A percentile compares a stretch with the other conserved stretches of the same genome.
Evolutionary conservation across 2,888 invertebrate species (phyloP).

Genomic region (Pilophorus perplexus): DNA sequence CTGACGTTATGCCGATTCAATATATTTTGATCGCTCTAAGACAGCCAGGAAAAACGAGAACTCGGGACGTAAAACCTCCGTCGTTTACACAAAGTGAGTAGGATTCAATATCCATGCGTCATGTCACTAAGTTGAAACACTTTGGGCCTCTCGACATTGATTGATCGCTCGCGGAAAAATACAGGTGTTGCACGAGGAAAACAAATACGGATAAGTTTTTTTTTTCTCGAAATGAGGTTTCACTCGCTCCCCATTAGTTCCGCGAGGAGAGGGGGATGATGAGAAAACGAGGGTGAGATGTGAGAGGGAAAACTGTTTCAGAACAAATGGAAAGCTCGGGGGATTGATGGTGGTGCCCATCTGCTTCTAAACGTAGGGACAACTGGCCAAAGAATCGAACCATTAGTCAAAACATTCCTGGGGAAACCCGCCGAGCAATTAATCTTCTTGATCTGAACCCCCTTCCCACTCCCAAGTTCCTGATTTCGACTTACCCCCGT

Average conservation of each 20-base stretch:
- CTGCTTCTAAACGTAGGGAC: constrained; percentile 31
- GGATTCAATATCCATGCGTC: no score
- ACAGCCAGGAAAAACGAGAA: no score
- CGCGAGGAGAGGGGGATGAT: background rate
- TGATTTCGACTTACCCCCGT: constrained; percentile 14
- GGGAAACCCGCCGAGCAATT: constrained; percentile 1
- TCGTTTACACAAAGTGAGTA: no score
- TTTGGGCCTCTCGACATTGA: background rate
- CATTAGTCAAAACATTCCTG: constrained; percentile 40
- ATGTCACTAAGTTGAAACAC: no score
- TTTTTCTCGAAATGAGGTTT: constrained; percentile 15
- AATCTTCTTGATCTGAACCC: constrained; percentile 9
- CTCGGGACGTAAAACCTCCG: no score
- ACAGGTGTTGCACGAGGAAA: background rate
- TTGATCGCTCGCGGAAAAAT: background rate
- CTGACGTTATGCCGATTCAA: no score
- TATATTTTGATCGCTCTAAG: no score
- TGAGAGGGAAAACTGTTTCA: constrained; percentile 8
- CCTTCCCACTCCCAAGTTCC: no score
- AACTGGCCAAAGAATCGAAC: constrained; percentile 38
- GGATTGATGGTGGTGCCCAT: constrained; percentile 28
- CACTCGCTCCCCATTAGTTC: background rate
- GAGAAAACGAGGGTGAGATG: background rate
- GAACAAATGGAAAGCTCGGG: constrained; percentile 23
- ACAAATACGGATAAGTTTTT: background rate